Percentiles rank a stretch among this genome's conserved stretches.
phyloP scores from a whole-genome alignment of 23 tunicate species.

The Ciona savignyi region DNA sequence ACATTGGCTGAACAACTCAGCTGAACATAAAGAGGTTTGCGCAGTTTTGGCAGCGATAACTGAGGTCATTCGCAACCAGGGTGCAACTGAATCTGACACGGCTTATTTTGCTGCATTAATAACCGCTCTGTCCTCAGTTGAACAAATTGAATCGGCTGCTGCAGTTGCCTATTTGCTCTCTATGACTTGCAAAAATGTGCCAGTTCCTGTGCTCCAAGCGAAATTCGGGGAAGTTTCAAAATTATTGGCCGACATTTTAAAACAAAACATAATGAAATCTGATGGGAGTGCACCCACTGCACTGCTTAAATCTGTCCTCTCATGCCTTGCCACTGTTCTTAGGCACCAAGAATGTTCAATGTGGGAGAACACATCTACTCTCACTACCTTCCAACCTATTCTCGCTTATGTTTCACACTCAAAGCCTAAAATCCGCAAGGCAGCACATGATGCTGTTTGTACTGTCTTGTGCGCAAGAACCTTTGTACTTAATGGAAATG shows the following conservation, averaged over 20 bases:
- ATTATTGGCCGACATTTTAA: slow-evolving; percentile 32
- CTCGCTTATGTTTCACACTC: slow-evolving; percentile 21
- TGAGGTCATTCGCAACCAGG: slow-evolving; percentile 83
- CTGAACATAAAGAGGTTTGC: slow-evolving; percentile 88
- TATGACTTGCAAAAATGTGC: slow-evolving; percentile 78
- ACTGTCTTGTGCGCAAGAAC: slow-evolving; percentile 33
- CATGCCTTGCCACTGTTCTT: slow-evolving; percentile 48
- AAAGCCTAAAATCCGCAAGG: slow-evolving; percentile 83
- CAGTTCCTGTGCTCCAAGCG: slow-evolving; percentile 54
- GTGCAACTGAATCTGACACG: slow-evolving; percentile 77
- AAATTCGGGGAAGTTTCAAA: slow-evolving; percentile 75
- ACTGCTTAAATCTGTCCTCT: slow-evolving; percentile 35
- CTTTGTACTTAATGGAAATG: slow-evolving; percentile 8
- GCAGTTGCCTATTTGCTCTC: slow-evolving; percentile 73
- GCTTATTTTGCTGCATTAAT: slow-evolving; percentile 91
- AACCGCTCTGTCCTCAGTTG: slow-evolving; percentile 66
- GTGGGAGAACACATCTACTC: slow-evolving; percentile 62
- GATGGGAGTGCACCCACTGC: slow-evolving; percentile 57
- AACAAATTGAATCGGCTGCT: slow-evolving; percentile 60
- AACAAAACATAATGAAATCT: slow-evolving; percentile 2
- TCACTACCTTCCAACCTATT: slow-evolving; percentile 46
- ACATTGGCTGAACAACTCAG: slow-evolving; percentile 75
- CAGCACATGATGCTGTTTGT: slow-evolving; percentile 67
- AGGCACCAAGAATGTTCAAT: slow-evolving; percentile 26
- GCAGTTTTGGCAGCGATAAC: slow-evolving; percentile 97